Base-by-base conservation (phyloP, 2,113 vertebrate genomes). In the Pluvianellus socialis region DNA sequence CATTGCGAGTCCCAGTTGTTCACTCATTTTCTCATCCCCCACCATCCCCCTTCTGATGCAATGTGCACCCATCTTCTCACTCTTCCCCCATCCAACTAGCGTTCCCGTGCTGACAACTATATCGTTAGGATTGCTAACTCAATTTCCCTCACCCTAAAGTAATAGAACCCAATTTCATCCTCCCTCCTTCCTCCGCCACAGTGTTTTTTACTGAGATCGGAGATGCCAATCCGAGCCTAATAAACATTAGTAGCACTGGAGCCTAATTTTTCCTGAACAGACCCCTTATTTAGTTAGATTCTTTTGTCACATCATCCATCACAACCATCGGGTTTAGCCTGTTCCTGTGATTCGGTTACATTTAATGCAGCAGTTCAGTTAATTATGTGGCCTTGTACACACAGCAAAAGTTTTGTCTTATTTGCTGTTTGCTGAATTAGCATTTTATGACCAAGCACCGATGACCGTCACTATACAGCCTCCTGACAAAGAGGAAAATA, bases 251-350 rank as follows among this genome's bases (percentile, higher is more conserved):
- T 59, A 88, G 52, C 0, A 1, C 40, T 76, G 63, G 12, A 93
- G 49, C 19, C 40, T 88, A 52, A 33, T 67, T 86, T 95, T 94
- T 83, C 53, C 80, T 88, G 79, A 95, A 79, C 35, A 90, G 40
- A 80, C 22, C 18, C 24, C 22, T 93, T 89, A 74, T 86, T 96
- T 94, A 91, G 14, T 74, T 88, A 65, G 66, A 89, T 79, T 93
- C 49, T 86, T 97, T 76, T 81, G 58, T 88, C 90, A 96, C 83
- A 1, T 81, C 80, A 95, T 96, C 83, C 83, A 86, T 96, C 95
- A 96, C 61, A 92, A 67, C 33, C 76, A 68, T 89, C 8, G 7
- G 49, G 40, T 93, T 91, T 73, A 79, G 27, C 17, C 74, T 53
- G 38, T 88, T 94, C 45, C 50, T 88, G 35, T 89, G 74, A 75